These are phyloP conservation scores for Hypotaenidia okinawae DNA, from an alignment of 2,797 vertebrate species.

Conservation along the genomic window DNA sequence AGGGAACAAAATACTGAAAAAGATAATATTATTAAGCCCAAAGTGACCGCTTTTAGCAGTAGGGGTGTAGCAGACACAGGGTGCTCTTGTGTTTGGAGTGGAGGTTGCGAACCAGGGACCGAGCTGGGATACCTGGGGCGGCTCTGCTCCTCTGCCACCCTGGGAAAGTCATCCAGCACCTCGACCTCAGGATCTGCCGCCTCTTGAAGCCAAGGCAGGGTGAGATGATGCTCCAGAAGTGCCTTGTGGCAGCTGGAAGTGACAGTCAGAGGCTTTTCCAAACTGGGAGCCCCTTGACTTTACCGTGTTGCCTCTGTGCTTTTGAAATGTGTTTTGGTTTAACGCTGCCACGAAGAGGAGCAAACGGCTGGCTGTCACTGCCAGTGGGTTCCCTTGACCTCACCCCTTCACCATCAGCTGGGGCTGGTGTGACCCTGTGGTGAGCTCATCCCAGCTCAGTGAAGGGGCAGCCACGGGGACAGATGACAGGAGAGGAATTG, in stretches of 20 bases:
- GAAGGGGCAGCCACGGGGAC: neutral
- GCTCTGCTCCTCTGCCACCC: neutral
- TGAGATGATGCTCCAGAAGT: neutral
- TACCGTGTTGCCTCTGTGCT: accelerated
- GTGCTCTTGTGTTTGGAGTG: neutral
- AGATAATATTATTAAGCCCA: neutral
- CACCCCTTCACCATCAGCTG: neutral
- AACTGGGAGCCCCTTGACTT: neutral
- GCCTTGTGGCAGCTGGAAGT: neutral
- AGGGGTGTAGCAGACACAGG: accelerated
- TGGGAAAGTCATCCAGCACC: neutral
- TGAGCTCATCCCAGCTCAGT: accelerated
- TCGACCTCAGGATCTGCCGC: accelerated
- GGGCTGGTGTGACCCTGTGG: neutral
- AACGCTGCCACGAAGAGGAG: accelerated
- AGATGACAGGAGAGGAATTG: neutral
- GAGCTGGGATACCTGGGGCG: neutral
- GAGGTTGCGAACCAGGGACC: accelerated
- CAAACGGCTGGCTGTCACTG: accelerated
- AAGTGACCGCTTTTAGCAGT: accelerated
- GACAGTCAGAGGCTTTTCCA: neutral
- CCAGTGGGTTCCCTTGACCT: neutral
- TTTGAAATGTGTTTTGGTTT: neutral
- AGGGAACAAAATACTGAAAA: neutral
- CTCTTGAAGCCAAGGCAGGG: accelerated